phyloP scores from a whole-genome alignment of 2,113 vertebrate species.

The Sylvietta virens region DNA sequence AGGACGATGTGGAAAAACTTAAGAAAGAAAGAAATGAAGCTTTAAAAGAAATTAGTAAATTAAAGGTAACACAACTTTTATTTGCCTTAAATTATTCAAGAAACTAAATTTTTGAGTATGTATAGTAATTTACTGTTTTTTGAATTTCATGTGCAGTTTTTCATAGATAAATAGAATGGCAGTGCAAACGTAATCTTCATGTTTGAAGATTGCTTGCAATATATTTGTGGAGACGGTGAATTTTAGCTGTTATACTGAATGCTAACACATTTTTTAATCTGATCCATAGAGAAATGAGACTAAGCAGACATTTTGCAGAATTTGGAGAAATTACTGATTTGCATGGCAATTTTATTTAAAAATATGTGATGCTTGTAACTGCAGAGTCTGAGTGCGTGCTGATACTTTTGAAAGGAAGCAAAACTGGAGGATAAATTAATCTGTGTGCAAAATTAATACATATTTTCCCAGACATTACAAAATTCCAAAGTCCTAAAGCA shows the following conservation, averaged over 20 bases:
- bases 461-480: neutral
- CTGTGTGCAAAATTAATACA: neutral
- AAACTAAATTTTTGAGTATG: neutral
- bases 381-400: neutral
- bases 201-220: neutral
- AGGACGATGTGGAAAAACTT: slow-evolving; percentile 80
- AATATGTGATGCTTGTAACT: neutral
- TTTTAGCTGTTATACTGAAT: neutral
- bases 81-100: neutral
- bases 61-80: slow-evolving; percentile 78
- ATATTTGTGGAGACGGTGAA: neutral
- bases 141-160: neutral
- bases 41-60: slow-evolving; percentile 78
- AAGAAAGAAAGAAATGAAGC: slow-evolving; percentile 82
- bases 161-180: neutral
- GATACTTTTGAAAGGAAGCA: neutral
- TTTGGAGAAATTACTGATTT: neutral
- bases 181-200: neutral
- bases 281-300: neutral
- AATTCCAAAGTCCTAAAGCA: neutral
- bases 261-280: neutral
- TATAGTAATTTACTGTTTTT: neutral
- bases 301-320: neutral
- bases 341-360: neutral
- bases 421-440: neutral